Percentiles rank a stretch among this genome's conserved stretches.
phyloP scores from a whole-genome alignment of 1,140 invertebrate species.

The Periplaneta americana region DNA sequence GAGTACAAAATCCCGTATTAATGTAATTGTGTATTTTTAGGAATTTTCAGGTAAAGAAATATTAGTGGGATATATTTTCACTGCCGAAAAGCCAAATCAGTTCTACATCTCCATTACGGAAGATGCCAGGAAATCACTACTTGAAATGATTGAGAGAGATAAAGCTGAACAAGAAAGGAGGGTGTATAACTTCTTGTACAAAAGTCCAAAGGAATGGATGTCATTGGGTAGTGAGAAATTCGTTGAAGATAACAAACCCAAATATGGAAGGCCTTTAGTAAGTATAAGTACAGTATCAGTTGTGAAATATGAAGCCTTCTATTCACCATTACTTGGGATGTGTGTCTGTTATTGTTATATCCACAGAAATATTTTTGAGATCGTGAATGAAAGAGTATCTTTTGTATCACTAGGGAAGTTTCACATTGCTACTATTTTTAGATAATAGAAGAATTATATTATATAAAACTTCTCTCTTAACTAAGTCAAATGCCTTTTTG shows the following conservation, averaged over 20 bases:
- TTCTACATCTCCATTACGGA: conserved; percentile 63
- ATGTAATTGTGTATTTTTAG: conserved; percentile 16
- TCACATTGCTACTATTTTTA: too few relatives aligned
- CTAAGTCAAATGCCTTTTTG: too few relatives aligned
- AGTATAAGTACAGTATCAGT: too few relatives aligned
- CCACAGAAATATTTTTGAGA: too few relatives aligned
- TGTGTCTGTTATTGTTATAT: too few relatives aligned
- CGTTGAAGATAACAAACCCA: conserved; percentile 46
- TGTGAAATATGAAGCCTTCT: too few relatives aligned
- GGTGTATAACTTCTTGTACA: conserved; percentile 55
- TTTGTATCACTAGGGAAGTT: too few relatives aligned
- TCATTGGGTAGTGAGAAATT: conserved; percentile 56
- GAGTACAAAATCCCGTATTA: neutral
- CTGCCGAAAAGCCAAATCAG: conserved; percentile 50
- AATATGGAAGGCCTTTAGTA: conserved; percentile 44
- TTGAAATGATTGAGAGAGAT: conserved; percentile 45
- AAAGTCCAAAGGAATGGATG: conserved; percentile 50
- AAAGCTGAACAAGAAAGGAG: conserved; percentile 54
- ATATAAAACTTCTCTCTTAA: too few relatives aligned
- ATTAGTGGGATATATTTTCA: conserved; percentile 61
- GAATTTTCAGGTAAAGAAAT: conserved; percentile 47
- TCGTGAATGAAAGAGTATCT: too few relatives aligned
- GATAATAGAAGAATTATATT: too few relatives aligned
- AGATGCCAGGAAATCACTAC: conserved; percentile 38
- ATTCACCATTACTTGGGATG: too few relatives aligned